A percentile compares a stretch with the other conserved stretches of the same genome.
Evolutionary conservation across 2,113 vertebrate genomes (phyloP).

Genomic region (Phrynosoma platyrhinos): DNA sequence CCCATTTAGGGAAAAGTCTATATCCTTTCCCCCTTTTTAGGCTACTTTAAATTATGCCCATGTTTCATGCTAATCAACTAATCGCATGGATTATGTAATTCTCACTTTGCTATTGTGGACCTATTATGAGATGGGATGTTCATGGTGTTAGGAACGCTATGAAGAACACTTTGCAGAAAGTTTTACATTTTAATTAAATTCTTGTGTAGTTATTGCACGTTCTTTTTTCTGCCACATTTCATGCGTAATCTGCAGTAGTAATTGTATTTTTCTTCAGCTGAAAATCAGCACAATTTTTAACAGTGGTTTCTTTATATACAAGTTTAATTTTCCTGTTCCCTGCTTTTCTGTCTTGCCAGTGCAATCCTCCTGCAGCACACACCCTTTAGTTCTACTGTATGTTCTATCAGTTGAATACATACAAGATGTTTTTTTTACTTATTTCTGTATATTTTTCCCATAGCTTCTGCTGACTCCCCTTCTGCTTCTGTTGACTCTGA

Average conservation of each 20-base stretch:
- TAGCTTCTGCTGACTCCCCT: slow-evolving; percentile 81
- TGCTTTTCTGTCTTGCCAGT: slow-evolving; percentile 29
- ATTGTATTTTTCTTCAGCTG: neutral
- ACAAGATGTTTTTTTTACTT: slow-evolving; percentile 33
- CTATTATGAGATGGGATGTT: neutral
- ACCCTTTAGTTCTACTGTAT: slow-evolving; percentile 29
- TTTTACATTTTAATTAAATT: neutral
- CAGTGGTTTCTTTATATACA: slow-evolving; percentile 28
- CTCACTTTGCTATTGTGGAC: no score
- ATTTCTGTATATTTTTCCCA: slow-evolving; percentile 46
- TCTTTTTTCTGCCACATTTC: neutral
- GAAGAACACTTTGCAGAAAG: neutral
- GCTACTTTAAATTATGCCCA: neutral
- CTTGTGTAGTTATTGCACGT: neutral
- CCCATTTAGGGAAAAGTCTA: no score
- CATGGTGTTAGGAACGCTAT: neutral
- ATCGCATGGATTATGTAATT: neutral
- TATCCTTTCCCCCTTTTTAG: neutral
- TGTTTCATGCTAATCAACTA: neutral
- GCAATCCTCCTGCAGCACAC: slow-evolving; percentile 5
- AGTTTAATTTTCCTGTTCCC: slow-evolving; percentile 27
- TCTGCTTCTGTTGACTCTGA: slow-evolving; percentile 86
- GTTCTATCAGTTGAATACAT: neutral
- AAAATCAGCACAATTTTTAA: neutral
- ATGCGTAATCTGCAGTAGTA: neutral